Evolutionary conservation across 2,113 vertebrate genomes (phyloP), one percentile per base, ranked within the genome.

Genomic region (Hassar affinis): DNA sequence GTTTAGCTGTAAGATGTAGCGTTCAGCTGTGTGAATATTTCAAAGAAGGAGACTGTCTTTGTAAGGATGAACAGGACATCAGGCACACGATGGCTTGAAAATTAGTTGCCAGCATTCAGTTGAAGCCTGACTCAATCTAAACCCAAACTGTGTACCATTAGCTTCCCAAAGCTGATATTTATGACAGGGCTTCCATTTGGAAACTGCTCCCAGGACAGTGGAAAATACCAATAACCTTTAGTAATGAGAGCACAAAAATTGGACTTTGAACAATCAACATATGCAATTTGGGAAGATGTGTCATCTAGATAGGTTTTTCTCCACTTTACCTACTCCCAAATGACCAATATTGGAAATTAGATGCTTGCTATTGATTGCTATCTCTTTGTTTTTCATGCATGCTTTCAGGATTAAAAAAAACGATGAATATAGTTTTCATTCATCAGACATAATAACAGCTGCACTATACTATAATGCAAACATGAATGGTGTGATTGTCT

Each of bases 121-220:
- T 77, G 74, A 38, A 77, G 74, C 51, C 51, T 77, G 51, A 56
- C 52, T 77, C 51, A 56, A 56, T 77, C 52, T 54, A 56, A 77
- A 38, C 33, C 61, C n/a, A 66, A 80, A 68, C n/a, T 35, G 30
- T 68, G 78, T 49, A 51, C 49, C 78, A 80, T 80, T 80, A 80
- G 62, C 45, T 66, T 66, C 61, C 45, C 45, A 66, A 80, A 68
- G 78, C 61, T 68, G 78, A 80, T 66, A 66, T 80, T 66, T 80
- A 47, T 80, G 61, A 79, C 61, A 61, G 57, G 45, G 9, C 18
- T 30, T 64, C 59, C 74, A 77, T 79, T 33, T 62, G 27, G 59
- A 79, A 79, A 62, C 78, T 49, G n/a, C n/a, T 64, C 78, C 57
- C 78, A 66, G 59, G 42, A 45, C 35, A 79, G 15, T 64, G 57